phyloP scores from a whole-genome alignment of 2,888 invertebrate species.

The Chymomyza amoena region DNA sequence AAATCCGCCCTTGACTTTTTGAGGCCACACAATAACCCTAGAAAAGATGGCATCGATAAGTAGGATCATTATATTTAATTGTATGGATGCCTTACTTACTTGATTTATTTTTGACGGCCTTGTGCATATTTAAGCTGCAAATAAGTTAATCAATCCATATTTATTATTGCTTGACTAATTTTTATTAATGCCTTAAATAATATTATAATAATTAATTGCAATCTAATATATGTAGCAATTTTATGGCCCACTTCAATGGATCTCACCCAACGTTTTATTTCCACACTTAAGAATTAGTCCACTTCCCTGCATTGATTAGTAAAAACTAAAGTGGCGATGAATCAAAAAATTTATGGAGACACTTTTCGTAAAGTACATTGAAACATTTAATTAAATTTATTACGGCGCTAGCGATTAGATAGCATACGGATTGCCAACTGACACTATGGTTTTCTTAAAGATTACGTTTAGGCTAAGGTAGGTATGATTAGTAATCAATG shows the following conservation, averaged over 20 bases:
- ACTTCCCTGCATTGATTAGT: conserved; percentile 41
- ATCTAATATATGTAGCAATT: neutral
- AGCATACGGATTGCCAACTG: neutral
- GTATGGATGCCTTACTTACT: conserved; percentile 50
- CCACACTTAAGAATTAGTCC: conserved; percentile 23
- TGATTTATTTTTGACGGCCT: conserved; percentile 67
- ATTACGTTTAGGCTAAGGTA: neutral
- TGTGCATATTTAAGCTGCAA: conserved; percentile 58
- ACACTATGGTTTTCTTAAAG: neutral
- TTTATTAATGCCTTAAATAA: neutral
- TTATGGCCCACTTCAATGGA: neutral
- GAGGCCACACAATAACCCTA: conserved; percentile 80
- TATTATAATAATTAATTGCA: neutral
- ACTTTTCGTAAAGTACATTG: neutral
- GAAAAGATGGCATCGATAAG: conserved; percentile 13
- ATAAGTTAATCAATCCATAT: neutral
- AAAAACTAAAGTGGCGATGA: conserved; percentile 38
- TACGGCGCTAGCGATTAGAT: neutral
- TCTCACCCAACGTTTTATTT: neutral
- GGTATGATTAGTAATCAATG: neutral
- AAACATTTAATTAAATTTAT: neutral
- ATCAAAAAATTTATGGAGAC: neutral
- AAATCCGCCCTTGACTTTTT: conserved; percentile 79
- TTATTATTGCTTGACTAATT: too few species aligned
- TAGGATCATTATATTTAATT: conserved; percentile 1